Base-by-base conservation (phyloP, 2,797 vertebrate genomes). In the Bufotes viridis region DNA sequence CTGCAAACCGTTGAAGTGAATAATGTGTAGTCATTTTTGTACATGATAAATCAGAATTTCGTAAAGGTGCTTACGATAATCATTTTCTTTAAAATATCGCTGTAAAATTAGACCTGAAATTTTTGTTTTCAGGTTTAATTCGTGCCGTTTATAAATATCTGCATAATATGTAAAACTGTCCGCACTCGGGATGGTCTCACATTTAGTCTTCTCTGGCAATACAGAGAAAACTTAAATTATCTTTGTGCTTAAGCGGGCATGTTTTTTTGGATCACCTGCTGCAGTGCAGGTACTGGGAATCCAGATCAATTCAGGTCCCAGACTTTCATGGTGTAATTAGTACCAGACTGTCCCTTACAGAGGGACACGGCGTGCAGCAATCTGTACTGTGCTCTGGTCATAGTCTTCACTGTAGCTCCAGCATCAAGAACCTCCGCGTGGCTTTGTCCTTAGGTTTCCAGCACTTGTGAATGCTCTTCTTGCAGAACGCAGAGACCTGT, bases 401-500 rank as follows among this genome's bases (percentile, higher is more conserved):
- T 15, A 2, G 20, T 18, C 17, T 65, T 49, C 18, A 0, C 11
- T 24, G 12, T 29, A 34, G 22, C 80, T 15, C 20, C 10, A 9
- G 0, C 24, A 61, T 84, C 63, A 88, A 87, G 87, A 42, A 88
- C 78, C 34, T 70, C 88, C 81, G 57, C 83, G 80, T 13, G 86
- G 76, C 83, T 88, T 94, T 90, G 87, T 90, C 83, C 17, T 87
- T 22, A 90, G 78, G 85, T 90, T 92, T 55, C 87, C 91, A 88
- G 69, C 84, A 82, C 87, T 91, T 84, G 91, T 91, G 26, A 90
- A 89, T 70, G 78, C 67, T 89, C 90, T 89, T 90, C 90, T 90
- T 20, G 83, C 80, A 74, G 90, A 90, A 82, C 91, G 93, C 88
- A 88, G 83, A 53, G 92, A 92, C 89, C 92, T 93, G 90, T 84